phyloP scores from a whole-genome alignment of 2,888 invertebrate species.

The Chironomus tentans region DNA sequence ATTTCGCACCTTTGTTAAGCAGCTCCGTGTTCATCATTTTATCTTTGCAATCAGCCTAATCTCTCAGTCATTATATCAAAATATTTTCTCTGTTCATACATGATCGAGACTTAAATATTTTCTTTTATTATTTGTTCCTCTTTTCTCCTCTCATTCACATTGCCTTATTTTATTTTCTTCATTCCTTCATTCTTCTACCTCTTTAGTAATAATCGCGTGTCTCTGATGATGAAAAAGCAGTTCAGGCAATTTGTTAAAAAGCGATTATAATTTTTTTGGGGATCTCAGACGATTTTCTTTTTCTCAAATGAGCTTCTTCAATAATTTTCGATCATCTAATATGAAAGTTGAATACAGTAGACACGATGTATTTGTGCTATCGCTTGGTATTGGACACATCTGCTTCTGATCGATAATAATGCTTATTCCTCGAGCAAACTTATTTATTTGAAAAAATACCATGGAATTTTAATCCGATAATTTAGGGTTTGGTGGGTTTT shows the following conservation, averaged over 20 bases:
- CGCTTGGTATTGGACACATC: too few species aligned
- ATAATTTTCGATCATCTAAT: too few species aligned
- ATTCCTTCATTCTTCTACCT: too few species aligned
- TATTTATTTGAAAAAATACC: too few species aligned
- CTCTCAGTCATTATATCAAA: background rate
- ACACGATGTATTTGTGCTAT: too few species aligned
- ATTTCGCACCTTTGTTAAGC: background rate
- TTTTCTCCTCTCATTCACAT: background rate
- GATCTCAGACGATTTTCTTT: background rate
- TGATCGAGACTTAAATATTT: background rate
- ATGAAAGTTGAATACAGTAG: too few species aligned
- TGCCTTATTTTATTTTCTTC: too few species aligned
- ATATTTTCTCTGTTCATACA: background rate
- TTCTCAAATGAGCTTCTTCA: background rate
- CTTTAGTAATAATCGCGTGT: background rate
- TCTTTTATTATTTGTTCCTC: background rate
- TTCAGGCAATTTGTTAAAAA: slow-evolving; percentile 1
- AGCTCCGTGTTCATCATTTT: background rate
- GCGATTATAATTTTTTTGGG: background rate
- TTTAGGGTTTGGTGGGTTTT: too few species aligned
- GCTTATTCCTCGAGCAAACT: too few species aligned
- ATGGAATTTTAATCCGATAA: too few species aligned
- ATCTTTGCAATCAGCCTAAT: background rate
- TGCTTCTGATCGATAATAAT: too few species aligned
- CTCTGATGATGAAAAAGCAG: background rate